phyloP scores from a whole-genome alignment of 1,140 invertebrate species.

The Parasteatoda tepidariorum region DNA sequence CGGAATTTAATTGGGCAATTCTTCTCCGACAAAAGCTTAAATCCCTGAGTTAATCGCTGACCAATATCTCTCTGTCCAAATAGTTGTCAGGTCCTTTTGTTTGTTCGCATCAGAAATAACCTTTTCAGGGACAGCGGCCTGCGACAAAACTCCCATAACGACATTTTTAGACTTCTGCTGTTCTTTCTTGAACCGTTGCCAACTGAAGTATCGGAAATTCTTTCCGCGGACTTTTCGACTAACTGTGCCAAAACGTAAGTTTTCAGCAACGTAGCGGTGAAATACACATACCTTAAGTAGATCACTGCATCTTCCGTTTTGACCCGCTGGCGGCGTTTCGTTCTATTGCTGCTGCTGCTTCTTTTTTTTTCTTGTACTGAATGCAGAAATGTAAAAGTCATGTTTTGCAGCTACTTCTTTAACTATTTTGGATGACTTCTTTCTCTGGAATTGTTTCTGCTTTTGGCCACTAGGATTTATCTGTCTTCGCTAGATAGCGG shows the following conservation, averaged over 20 bases:
- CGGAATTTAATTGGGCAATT: no score
- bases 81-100: no score
- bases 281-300: conserved; percentile 14
- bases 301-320: conserved; percentile 6
- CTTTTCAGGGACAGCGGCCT: not conserved
- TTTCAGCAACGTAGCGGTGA: not conserved
- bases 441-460: no score
- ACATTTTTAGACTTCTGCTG: not conserved
- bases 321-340: not conserved
- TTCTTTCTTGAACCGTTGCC: not conserved
- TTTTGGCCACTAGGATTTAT: no score
- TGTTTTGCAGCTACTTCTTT: no score
- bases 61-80: no score
- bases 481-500: no score
- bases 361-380: not conserved
- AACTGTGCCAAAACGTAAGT: conserved; percentile 23
- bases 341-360: not conserved
- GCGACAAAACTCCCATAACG: not conserved
- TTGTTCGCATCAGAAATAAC: not conserved
- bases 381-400: no score
- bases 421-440: no score
- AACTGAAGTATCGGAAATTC: conserved; percentile 17
- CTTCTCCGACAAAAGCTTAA: no score
- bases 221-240: not conserved
- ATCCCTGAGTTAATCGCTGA: no score